Evolutionary conservation across 1,140 invertebrate genomes (phyloP).

Genomic region (Trinorchestia longiramus): DNA sequence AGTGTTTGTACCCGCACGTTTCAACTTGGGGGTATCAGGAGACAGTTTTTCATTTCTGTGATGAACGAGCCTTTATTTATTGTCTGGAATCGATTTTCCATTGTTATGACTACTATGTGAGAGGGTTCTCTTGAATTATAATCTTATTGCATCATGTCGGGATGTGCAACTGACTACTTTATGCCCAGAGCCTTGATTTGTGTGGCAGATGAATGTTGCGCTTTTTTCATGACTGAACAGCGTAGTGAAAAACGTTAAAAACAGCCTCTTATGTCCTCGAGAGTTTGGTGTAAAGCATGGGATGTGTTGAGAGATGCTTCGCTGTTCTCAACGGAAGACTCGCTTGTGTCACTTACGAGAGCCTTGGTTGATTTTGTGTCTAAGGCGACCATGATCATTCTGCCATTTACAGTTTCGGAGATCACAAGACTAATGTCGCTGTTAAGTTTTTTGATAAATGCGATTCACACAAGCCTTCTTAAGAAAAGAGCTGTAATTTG

Average conservation of each 20-base stretch:
- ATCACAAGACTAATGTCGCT: background rate
- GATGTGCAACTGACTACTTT: too few species aligned
- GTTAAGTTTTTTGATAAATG: background rate
- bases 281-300: background rate
- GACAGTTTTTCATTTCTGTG: too few species aligned
- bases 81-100: too few species aligned
- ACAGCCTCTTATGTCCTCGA: background rate
- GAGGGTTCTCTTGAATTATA: too few species aligned
- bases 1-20: background rate
- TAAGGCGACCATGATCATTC: background rate
- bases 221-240: background rate
- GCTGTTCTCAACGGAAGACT: background rate
- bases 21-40: background rate
- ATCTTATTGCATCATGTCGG: too few species aligned
- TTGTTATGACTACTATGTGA: too few species aligned
- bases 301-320: background rate
- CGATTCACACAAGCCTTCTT: background rate
- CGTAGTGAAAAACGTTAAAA: background rate
- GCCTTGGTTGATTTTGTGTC: background rate
- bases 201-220: background rate
- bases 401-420: background rate
- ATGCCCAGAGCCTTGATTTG: background rate
- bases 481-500: background rate
- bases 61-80: too few species aligned
- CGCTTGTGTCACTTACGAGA: background rate